A percentile compares a stretch with the other conserved stretches of the same genome.
Evolutionary conservation across 2,888 invertebrate species (phyloP).

Genomic region (Eupithecia subfuscata): DNA sequence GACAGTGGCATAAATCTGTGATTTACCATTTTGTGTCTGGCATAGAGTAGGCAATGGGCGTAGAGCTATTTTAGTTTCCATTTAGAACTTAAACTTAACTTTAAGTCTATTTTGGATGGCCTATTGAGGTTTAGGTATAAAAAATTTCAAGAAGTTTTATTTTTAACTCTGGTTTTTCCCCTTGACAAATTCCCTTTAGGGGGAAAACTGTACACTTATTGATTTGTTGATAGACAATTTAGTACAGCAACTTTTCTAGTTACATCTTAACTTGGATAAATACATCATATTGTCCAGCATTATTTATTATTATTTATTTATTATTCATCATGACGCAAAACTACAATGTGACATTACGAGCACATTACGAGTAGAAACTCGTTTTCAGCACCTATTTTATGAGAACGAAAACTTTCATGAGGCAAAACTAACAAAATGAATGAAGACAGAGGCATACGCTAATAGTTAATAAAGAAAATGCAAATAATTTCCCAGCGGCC

Average conservation of each 20-base stretch:
- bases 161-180: no score
- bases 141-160: no score
- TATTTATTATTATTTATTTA: no score
- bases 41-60: conserved; percentile 6
- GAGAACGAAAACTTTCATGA: not conserved
- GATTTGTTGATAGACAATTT: not conserved
- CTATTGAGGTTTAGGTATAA: not conserved
- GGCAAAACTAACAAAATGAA: not conserved
- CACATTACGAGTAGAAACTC: no score
- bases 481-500: conserved; percentile 32
- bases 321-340: no score
- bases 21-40: conserved; percentile 24
- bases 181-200: no score
- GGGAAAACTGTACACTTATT: no score
- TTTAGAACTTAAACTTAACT: not conserved
- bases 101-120: not conserved
- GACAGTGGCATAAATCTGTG: conserved; percentile 40
- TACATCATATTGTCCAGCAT: no score
- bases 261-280: not conserved
- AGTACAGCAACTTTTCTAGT: not conserved
- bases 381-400: not conserved
- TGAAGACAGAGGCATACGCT: not conserved
- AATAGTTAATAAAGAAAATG: conserved; percentile 32
- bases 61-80: not conserved
- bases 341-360: not conserved